A percentile compares a stretch with the other conserved stretches of the same genome.
Evolutionary conservation across 2,797 vertebrate species (phyloP).

Genomic region (Limnodromus scolopaceus): DNA sequence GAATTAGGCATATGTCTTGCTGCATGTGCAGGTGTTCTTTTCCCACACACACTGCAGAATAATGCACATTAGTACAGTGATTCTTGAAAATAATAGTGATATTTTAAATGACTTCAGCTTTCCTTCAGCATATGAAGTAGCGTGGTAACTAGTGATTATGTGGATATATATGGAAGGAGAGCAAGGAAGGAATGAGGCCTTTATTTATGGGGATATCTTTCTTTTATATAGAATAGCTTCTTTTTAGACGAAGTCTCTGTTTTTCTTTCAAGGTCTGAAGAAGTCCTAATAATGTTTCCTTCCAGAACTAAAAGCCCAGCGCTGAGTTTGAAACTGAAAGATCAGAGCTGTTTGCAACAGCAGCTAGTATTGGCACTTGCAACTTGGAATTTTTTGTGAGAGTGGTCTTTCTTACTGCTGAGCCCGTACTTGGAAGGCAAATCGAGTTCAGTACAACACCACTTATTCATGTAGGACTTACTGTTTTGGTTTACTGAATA

Average conservation of each 20-base stretch:
- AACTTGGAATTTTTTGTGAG: background rate
- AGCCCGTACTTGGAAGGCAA: background rate
- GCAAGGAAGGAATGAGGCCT: background rate
- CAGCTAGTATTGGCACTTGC: background rate
- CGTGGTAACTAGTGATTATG: background rate
- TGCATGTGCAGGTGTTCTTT: background rate
- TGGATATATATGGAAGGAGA: background rate
- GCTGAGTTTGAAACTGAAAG: background rate
- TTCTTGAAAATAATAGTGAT: background rate
- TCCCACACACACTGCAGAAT: background rate
- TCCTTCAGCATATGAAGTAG: background rate
- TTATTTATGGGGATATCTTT: background rate
- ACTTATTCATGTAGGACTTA: background rate
- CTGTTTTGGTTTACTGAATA: conserved; percentile 38
- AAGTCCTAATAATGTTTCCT: background rate
- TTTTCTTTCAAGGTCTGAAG: background rate
- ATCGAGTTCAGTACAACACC: background rate
- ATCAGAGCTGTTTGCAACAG: background rate
- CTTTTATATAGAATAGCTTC: background rate
- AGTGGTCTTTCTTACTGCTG: background rate
- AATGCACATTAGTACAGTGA: background rate
- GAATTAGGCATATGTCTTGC: background rate
- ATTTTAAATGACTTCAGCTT: background rate
- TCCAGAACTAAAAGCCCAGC: background rate
- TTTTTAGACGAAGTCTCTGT: background rate